A percentile compares a stretch with the other conserved stretches of the same genome.
These are phyloP conservation scores for Bradysia coprophila DNA, from an alignment of 1,140 invertebrate genomes.

Conservation along the genomic window DNA sequence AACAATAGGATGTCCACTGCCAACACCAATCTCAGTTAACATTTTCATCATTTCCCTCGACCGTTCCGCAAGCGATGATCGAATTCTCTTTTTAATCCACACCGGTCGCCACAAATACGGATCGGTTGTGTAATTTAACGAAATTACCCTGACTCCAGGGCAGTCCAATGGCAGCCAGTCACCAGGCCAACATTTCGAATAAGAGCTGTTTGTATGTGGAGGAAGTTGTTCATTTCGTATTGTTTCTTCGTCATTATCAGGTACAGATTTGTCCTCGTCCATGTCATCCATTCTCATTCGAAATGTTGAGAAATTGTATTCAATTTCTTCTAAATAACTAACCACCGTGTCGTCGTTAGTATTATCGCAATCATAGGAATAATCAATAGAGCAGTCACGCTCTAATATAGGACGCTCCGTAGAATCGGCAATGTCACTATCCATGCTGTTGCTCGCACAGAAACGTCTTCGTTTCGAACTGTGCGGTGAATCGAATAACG, in stretches of 20 bases:
- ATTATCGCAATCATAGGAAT: neutral
- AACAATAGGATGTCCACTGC: slow-evolving; percentile 35
- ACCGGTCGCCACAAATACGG: slow-evolving; percentile 45
- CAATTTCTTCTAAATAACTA: neutral
- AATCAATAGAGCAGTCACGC: neutral
- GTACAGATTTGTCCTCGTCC: neutral
- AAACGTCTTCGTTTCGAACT: slow-evolving; percentile 16
- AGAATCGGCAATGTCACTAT: neutral
- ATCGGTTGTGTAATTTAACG: slow-evolving; percentile 51
- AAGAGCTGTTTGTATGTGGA: neutral
- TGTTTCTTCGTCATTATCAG: neutral
- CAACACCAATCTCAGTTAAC: slow-evolving; percentile 34
- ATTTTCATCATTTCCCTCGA: slow-evolving; percentile 44
- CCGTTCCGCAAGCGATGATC: slow-evolving; percentile 37
- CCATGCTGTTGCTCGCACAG: slow-evolving; percentile 1
- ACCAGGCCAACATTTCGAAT: slow-evolving; percentile 44
- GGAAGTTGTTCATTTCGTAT: neutral
- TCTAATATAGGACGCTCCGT: too few species aligned
- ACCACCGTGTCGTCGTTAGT: neutral
- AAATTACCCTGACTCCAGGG: slow-evolving; percentile 41
- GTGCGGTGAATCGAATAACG: slow-evolving; percentile 13
- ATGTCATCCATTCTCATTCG: neutral
- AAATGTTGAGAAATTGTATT: neutral
- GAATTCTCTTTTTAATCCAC: slow-evolving; percentile 38
- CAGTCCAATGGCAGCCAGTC: slow-evolving; percentile 48